Conservation (phyloP, 2,113 vertebrate species). For the Nerophis lumbriciformis region DNA sequence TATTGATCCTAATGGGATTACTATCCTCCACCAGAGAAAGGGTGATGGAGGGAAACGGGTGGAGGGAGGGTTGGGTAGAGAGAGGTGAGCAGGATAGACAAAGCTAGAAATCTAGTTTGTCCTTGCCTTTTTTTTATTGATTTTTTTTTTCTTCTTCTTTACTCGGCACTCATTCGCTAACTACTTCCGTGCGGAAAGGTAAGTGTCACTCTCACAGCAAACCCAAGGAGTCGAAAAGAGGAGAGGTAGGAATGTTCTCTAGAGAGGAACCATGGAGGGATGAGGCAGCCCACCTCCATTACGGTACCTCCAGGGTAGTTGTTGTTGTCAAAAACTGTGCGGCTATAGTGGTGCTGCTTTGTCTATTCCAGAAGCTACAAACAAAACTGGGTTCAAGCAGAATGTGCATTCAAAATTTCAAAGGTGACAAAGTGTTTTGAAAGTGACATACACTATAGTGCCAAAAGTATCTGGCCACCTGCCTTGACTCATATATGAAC, state of each 20-base stretch:
- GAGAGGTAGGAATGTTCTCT: constrained; percentile 20
- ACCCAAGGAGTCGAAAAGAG: constrained; percentile 27
- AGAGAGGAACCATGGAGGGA: constrained; percentile 49
- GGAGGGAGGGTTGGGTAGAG: constrained; percentile 51
- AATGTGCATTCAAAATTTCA: constrained; percentile 14
- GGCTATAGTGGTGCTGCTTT: constrained; percentile 14
- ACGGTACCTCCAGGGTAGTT: constrained; percentile 28
- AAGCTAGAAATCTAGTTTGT: constrained; percentile 39
- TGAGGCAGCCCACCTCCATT: constrained; percentile 19
- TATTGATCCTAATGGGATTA: constrained; percentile 93
- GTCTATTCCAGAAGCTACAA: constrained; percentile 35
- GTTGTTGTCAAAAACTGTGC: constrained; percentile 40
- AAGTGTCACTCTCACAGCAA: constrained; percentile 21
- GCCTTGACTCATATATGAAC: too few species aligned
- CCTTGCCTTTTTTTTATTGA: constrained; percentile 44
- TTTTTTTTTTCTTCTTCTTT: constrained; percentile 20
- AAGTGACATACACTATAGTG: constrained; percentile 20
- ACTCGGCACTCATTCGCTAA: constrained; percentile 17
- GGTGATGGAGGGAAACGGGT: constrained; percentile 64
- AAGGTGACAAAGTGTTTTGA: constrained; percentile 27
- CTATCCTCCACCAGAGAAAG: constrained; percentile 78
- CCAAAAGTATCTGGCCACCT: too few species aligned
- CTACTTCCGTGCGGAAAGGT: constrained; percentile 36
- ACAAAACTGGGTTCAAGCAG: constrained; percentile 42
- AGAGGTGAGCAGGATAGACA: constrained; percentile 41